Conservation (phyloP, 2,797 vertebrate genomes). For the Cichlasoma orientale region DNA sequence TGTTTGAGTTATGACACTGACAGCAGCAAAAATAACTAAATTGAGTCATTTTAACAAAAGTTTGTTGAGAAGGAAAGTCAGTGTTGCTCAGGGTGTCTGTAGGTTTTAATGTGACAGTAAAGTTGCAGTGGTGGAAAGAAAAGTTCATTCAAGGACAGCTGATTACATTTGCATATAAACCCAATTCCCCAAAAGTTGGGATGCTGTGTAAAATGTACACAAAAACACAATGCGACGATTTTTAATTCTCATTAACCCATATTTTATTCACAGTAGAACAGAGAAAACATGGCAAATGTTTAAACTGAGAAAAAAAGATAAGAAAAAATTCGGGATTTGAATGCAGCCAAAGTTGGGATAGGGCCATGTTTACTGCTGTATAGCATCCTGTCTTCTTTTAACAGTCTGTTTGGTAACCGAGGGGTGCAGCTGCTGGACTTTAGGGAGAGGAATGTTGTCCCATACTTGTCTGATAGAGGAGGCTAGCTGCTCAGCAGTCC, state of each 20-base stretch:
- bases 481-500: too few species aligned
- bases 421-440: too few species aligned
- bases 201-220: too few species aligned
- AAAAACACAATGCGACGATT: too few species aligned
- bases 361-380: not conserved
- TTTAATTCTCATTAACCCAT: too few species aligned
- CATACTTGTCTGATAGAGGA: too few species aligned
- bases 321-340: not conserved
- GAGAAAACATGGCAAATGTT: not conserved
- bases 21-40: not conserved
- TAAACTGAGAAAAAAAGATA: not conserved
- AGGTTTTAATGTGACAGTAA: not conserved
- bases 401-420: not conserved
- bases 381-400: not conserved
- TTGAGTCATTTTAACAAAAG: not conserved
- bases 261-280: too few species aligned
- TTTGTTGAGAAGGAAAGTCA: not conserved
- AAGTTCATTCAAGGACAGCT: not conserved
- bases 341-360: not conserved
- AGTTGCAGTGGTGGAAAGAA: not conserved
- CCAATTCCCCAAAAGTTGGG: too few species aligned
- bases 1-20: not conserved
- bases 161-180: not conserved
- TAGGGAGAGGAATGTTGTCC: too few species aligned
- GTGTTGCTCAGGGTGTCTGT: not conserved